A percentile compares a stretch with the other conserved stretches of the same genome.
Evolutionary conservation across 2,888 invertebrate genomes (phyloP).

Genomic region (Octonoba sinensis): DNA sequence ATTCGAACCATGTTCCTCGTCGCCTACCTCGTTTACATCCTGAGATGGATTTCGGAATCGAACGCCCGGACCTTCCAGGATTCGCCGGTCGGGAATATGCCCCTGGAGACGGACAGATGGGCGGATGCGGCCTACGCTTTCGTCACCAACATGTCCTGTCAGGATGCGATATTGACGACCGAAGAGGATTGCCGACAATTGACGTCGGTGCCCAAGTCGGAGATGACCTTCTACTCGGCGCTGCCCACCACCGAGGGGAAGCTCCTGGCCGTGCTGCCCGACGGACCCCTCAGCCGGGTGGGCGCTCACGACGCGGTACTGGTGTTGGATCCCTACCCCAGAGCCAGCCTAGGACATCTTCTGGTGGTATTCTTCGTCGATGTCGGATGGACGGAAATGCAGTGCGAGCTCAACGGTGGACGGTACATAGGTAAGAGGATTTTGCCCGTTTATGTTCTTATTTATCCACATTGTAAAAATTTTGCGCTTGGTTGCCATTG

Average conservation of each 20-base stretch:
- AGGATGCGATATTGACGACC: constrained; percentile 69
- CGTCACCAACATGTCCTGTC: constrained; percentile 68
- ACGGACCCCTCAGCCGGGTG: constrained; percentile 69
- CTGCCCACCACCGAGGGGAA: constrained; percentile 68
- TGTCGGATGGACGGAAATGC: constrained; percentile 67
- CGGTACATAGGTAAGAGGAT: constrained; percentile 71
- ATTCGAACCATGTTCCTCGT: background rate
- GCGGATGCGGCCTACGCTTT: constrained; percentile 69
- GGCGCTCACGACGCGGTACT: constrained; percentile 72
- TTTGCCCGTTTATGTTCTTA: too few species aligned
- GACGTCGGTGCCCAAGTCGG: constrained; percentile 66
- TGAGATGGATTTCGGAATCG: background rate
- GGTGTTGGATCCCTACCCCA: constrained; percentile 73
- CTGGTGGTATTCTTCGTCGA: constrained; percentile 73
- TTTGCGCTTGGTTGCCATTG: background rate
- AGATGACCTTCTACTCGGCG: constrained; percentile 69
- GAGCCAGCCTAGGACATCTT: constrained; percentile 74
- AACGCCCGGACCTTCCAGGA: too few species aligned
- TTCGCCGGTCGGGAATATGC: too few species aligned
- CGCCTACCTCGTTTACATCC: background rate
- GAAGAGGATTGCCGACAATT: constrained; percentile 69
- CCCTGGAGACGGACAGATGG: constrained; percentile 67
- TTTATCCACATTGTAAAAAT: background rate
- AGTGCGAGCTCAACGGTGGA: constrained; percentile 70
- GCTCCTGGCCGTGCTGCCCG: constrained; percentile 70